phyloP scores from a whole-genome alignment of 92 coral and sea anemone species.

The Palythoa heliodiscus region DNA sequence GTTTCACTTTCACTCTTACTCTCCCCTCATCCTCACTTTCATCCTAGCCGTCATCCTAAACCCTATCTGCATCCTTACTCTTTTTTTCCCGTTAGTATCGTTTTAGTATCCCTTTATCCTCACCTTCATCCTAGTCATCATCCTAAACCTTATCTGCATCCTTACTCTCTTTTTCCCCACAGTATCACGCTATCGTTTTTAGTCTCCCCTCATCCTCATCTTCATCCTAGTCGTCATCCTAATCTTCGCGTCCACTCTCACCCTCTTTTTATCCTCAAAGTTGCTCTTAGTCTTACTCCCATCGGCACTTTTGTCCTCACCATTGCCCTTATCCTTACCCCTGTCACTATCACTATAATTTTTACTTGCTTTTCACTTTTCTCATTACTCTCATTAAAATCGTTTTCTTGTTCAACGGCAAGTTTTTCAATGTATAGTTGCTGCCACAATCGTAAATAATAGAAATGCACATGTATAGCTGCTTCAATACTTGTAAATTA shows the following conservation, averaged over 20 bases:
- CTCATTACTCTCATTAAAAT: no score
- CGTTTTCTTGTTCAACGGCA: no score
- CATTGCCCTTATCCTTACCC: neutral
- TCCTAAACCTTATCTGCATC: neutral
- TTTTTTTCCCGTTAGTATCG: neutral
- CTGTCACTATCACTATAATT: neutral
- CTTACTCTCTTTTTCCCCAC: neutral
- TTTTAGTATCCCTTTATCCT: no score
- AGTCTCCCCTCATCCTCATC: neutral
- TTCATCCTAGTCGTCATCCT: neutral
- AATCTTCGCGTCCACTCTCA: neutral
- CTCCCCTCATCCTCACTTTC: neutral
- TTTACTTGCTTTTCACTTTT: neutral
- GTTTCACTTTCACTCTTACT: no score
- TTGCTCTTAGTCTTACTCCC: neutral
- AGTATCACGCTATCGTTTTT: neutral
- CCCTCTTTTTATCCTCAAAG: neutral
- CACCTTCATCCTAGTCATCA: neutral
- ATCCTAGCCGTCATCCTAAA: neutral
- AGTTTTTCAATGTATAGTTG: neutral
- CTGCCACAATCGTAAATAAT: neutral
- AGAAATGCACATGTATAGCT: no score
- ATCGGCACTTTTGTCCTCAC: neutral
- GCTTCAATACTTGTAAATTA: no score
- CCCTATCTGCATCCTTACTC: neutral